Base-by-base conservation (phyloP, 2,113 vertebrate species). In the Etheostoma cragini region DNA sequence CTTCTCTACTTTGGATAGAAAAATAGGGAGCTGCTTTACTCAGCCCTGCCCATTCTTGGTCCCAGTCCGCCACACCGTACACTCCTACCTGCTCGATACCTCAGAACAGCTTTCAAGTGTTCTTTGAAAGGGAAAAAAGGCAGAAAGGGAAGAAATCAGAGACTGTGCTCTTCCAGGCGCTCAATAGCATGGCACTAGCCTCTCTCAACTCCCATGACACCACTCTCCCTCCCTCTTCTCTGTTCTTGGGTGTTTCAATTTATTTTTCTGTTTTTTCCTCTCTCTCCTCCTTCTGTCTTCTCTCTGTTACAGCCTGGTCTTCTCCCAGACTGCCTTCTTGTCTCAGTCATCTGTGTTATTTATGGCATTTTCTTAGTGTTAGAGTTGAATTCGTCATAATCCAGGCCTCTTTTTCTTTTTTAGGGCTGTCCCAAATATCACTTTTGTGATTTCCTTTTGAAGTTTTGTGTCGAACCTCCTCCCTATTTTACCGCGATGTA, bases 101-200 rank as follows among this genome's bases (percentile, higher is more conserved):
- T 95, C 93, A 87, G 91, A 97, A 96, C 94, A 91, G 93, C 96
- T 97, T 97, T 97, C 96, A 97, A 97, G 96, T 94, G 94, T 93
- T 96, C 94, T 96, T 96, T 94, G 91, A 90, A 93, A 87, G 49
- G 85, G 80, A 79, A 64, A 62, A 64, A 88, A 85, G 81, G 80
- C 92, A 84, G 79, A 87, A 79, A 87, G 35, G 76, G 65, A 84
- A 96, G 96, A 95, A 96, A 96, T 96, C 95, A 95, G 88, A 92
- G 91, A 91, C 94, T 92, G 94, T 95, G 95, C 93, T 96, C 93
- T 95, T 94, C 89, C 72, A 91, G 94, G 89, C 88, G 82, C 94
- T 96, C 93, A 93, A 95, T 96, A 91, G 87, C 91, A 80, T 87
- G 92, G 94, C 95, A 95, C 94, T 85, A 83, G 83, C 82, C 90